Conservation (phyloP, 2,797 vertebrate species). For the Kryptopterus vitreolus region DNA sequence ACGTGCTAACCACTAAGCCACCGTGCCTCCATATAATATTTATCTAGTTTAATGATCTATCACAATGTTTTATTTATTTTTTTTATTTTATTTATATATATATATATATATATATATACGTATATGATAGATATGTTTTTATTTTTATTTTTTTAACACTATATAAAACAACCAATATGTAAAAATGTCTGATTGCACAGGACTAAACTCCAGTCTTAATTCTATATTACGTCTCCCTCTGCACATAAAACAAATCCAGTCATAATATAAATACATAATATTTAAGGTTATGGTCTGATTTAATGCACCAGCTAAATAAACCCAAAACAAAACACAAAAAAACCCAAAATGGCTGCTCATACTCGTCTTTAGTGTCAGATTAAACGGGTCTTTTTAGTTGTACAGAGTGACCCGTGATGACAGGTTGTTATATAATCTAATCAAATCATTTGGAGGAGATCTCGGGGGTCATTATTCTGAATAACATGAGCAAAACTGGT, state of each 20-base stretch:
- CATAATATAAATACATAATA: background rate
- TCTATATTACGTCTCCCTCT: background rate
- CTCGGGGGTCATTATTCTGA: slow-evolving; percentile 33
- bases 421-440: background rate
- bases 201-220: background rate
- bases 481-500: slow-evolving; percentile 21
- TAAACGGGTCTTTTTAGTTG: background rate
- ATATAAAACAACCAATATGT: background rate
- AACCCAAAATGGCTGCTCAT: background rate
- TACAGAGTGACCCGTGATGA: background rate
- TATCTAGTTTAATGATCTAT: too few species aligned
- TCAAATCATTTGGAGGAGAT: background rate
- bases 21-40: too few species aligned
- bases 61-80: too few species aligned
- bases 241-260: background rate
- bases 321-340: too few species aligned
- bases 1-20: too few species aligned
- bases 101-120: too few species aligned
- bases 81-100: too few species aligned
- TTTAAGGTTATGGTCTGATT: background rate
- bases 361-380: background rate
- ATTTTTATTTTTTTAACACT: background rate
- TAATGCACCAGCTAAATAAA: too few species aligned
- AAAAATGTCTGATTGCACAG: background rate
- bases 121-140: too few species aligned